phyloP scores from a whole-genome alignment of 2,888 invertebrate species.

The Acrobasis consociella region DNA sequence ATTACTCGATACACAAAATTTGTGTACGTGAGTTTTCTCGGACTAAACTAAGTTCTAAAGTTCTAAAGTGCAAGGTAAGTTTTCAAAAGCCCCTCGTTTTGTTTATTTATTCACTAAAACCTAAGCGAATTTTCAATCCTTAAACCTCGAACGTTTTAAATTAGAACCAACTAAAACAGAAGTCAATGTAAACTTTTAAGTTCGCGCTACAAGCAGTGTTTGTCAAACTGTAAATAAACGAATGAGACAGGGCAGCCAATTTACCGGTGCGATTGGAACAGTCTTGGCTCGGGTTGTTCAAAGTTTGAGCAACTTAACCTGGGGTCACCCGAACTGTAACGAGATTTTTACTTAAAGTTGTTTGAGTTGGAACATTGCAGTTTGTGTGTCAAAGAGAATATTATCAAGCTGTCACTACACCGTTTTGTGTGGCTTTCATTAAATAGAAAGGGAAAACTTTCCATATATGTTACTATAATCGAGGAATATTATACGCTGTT shows the following conservation, averaged over 20 bases:
- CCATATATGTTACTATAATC: too few species aligned
- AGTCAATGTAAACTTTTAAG: conserved; percentile 18
- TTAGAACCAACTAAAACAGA: conserved; percentile 12
- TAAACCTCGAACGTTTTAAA: conserved; percentile 42
- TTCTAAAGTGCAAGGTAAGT: too few species aligned
- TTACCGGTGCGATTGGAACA: conserved; percentile 11
- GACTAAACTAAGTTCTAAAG: too few species aligned
- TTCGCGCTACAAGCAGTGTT: conserved; percentile 13
- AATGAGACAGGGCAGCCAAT: conserved; percentile 18
- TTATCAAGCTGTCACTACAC: too few species aligned
- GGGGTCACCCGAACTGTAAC: conserved; percentile 1
- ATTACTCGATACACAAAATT: too few species aligned
- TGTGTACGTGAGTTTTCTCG: too few species aligned
- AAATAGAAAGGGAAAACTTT: too few species aligned
- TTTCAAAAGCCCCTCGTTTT: too few species aligned
- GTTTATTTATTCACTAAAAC: not conserved
- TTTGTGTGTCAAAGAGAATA: too few species aligned
- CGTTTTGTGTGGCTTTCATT: too few species aligned
- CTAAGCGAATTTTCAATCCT: conserved; percentile 40
- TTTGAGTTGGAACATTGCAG: not conserved
- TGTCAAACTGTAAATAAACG: conserved; percentile 18
- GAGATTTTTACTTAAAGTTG: conserved; percentile 6
- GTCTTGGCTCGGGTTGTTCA: conserved; percentile 1
- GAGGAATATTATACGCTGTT: too few species aligned
- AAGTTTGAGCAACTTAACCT: conserved; percentile 18